Conservation (phyloP, 2,797 vertebrate species). For the Chelon auratus region DNA sequence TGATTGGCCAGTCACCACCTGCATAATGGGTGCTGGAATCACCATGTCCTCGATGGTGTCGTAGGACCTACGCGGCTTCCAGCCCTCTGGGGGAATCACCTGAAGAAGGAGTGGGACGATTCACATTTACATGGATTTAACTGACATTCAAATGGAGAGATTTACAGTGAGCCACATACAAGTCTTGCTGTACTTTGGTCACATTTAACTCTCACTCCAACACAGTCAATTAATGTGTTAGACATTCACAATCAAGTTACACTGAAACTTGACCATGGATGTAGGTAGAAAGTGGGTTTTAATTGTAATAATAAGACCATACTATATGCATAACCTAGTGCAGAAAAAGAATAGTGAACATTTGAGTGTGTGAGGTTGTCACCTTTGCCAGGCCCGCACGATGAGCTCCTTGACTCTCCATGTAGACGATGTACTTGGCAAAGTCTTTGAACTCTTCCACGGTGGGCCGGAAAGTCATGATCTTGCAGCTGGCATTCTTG, state of each 20-base stretch:
- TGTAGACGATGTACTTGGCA: constrained; percentile 91
- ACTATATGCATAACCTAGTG: not conserved
- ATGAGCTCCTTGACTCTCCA: constrained; percentile 96
- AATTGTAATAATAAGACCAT: no score
- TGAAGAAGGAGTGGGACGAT: constrained; percentile 52
- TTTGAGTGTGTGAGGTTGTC: constrained; percentile 1
- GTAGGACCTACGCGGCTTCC: constrained; percentile 93
- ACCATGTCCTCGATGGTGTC: constrained; percentile 95
- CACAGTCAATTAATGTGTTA: no score
- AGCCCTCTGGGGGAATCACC: constrained; percentile 96
- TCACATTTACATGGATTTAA: constrained; percentile 6
- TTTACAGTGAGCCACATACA: no score
- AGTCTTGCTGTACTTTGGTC: not conserved
- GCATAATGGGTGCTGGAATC: constrained; percentile 97
- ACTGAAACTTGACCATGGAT: no score
- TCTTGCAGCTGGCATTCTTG: constrained; percentile 94
- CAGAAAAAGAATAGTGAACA: not conserved
- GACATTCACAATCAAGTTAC: no score
- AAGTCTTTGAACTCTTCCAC: constrained; percentile 96
- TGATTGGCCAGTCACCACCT: constrained; percentile 98
- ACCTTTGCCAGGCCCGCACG: constrained; percentile 89
- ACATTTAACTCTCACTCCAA: not conserved
- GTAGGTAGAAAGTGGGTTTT: not conserved
- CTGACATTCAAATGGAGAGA: not conserved
- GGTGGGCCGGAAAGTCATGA: constrained; percentile 96